Conservation (phyloP, 2,113 vertebrate species). For the Trichechus manatus region DNA sequence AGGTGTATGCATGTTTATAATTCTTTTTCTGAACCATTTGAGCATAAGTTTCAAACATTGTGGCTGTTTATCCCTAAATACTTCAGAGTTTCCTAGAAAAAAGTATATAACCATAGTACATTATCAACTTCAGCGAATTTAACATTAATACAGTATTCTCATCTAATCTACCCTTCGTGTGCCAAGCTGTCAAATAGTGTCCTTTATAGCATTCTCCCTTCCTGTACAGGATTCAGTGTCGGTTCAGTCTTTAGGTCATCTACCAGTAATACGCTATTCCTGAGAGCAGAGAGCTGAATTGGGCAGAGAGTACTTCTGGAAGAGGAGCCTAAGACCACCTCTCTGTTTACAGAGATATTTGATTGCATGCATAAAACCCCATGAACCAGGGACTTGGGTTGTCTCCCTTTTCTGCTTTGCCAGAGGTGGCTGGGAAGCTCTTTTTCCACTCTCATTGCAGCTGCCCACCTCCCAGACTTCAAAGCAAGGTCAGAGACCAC, state of each 20-base stretch:
- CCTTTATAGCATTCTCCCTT: background rate
- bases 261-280: background rate
- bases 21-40: background rate
- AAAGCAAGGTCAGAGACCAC: background rate
- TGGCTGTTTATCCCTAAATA: background rate
- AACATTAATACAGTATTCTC: background rate
- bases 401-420: background rate
- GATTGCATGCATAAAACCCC: background rate
- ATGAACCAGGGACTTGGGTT: background rate
- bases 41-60: background rate
- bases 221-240: background rate
- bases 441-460: background rate
- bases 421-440: background rate
- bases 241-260: background rate
- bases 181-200: background rate
- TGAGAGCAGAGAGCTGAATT: background rate
- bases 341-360: background rate
- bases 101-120: rapidly evolving
- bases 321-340: background rate
- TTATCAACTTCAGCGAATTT: background rate
- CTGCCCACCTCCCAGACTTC: background rate
- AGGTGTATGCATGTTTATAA: background rate
- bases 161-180: background rate
- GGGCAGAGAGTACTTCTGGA: background rate
- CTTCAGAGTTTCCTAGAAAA: constrained; percentile 8